Conservation (phyloP, 1,140 invertebrate species). For the Ips nitidus region DNA sequence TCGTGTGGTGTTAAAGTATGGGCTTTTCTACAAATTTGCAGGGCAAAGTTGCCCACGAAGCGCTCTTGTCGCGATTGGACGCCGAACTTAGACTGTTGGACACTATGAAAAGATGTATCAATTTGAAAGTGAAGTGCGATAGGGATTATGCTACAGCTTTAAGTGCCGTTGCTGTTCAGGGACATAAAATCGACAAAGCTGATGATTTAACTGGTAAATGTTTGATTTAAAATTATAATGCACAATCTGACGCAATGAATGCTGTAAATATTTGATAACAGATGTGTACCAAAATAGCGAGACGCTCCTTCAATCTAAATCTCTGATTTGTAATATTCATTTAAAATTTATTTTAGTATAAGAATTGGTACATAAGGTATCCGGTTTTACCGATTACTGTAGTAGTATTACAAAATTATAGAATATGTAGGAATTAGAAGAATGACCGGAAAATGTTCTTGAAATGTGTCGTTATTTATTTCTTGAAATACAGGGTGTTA, state of each 20-base stretch:
- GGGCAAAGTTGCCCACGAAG: constrained; percentile 81
- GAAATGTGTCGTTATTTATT: no score
- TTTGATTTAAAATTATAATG: neutral
- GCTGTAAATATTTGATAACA: no score
- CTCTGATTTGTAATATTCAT: no score
- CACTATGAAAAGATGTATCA: constrained; percentile 81
- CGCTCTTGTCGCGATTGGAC: constrained; percentile 82
- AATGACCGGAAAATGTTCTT: no score
- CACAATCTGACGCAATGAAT: neutral
- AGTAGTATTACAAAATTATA: no score
- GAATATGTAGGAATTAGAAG: no score
- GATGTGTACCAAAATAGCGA: no score
- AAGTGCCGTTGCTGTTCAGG: constrained; percentile 73
- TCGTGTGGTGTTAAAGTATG: constrained; percentile 58
- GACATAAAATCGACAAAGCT: constrained; percentile 78
- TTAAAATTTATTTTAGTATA: no score
- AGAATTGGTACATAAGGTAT: no score
- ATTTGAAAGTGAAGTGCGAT: constrained; percentile 85
- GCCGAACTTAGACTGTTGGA: constrained; percentile 88
- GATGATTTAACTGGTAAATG: constrained; percentile 62
- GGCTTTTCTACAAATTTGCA: constrained; percentile 83
- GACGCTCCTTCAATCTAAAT: no score
- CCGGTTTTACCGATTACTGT: no score
- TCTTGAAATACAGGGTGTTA: no score
- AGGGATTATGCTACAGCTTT: constrained; percentile 84